A percentile compares a stretch with the other conserved stretches of the same genome.
Evolutionary conservation across 2,888 invertebrate species (phyloP).

Genomic region (Drosophila kuntzei): DNA sequence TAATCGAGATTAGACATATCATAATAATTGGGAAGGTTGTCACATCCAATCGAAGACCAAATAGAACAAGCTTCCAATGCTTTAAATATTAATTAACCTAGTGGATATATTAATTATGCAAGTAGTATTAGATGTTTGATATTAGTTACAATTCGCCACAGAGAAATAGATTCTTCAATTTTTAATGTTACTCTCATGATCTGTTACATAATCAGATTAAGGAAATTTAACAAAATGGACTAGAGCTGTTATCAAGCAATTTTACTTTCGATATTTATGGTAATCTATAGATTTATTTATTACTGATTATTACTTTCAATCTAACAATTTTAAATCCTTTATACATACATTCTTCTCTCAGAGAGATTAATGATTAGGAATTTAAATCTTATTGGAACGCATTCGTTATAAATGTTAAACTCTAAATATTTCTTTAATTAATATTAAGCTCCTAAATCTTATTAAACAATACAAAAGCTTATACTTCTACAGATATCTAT

Average conservation of each 20-base stretch:
- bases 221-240: not conserved
- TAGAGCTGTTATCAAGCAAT: too few species aligned
- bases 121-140: not conserved
- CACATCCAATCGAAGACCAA: slow-evolving; percentile 1
- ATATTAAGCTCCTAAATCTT: too few species aligned
- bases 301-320: too few species aligned
- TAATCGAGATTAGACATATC: slow-evolving; percentile 40
- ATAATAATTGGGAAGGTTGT: slow-evolving; percentile 25
- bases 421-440: too few species aligned
- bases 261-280: too few species aligned
- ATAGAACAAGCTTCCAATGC: slow-evolving; percentile 9
- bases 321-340: too few species aligned
- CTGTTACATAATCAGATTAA: not conserved
- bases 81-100: not conserved
- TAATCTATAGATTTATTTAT: too few species aligned
- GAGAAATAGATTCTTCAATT: not conserved
- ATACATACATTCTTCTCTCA: too few species aligned
- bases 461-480: too few species aligned
- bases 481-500: too few species aligned
- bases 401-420: too few species aligned
- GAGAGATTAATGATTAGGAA: too few species aligned
- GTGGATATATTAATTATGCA: not conserved
- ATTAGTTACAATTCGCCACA: not conserved
- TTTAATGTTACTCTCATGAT: not conserved
- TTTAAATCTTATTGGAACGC: not conserved